A percentile compares a stretch with the other conserved stretches of the same genome.
These are phyloP conservation scores for Saccostrea cuccullata DNA, from an alignment of 1,140 invertebrate genomes.

Conservation along the genomic window DNA sequence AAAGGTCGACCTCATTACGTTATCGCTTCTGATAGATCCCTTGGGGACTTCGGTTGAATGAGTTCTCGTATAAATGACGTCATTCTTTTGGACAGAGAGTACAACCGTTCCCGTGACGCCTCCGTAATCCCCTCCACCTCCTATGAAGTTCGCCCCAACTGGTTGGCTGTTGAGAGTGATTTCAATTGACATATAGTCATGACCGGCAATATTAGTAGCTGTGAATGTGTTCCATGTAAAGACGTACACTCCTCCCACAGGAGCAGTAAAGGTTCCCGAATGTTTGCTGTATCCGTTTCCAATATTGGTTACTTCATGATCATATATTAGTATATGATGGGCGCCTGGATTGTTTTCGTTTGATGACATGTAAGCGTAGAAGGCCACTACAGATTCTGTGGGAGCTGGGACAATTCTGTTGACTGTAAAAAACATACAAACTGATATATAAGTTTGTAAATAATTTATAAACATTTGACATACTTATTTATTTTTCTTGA, in stretches of 20 bases:
- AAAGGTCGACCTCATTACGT: not conserved
- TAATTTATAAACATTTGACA: no score
- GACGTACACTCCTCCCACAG: conserved; percentile 40
- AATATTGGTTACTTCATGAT: conserved; percentile 40
- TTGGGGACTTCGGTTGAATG: not conserved
- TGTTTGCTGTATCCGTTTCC: conserved; percentile 44
- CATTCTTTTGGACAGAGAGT: not conserved
- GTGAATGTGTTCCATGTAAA: conserved; percentile 44
- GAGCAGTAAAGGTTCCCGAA: conserved; percentile 46
- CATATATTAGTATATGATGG: conserved; percentile 43
- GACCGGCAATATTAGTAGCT: not conserved
- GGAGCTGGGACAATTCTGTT: not conserved
- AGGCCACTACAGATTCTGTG: not conserved
- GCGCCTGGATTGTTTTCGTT: not conserved
- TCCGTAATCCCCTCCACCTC: not conserved
- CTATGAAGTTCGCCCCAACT: not conserved
- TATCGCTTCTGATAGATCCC: not conserved
- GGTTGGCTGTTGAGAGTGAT: not conserved
- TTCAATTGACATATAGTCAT: conserved; percentile 5
- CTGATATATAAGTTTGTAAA: no score
- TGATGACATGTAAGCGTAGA: conserved; percentile 37
- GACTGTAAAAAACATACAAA: no score
- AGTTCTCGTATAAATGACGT: not conserved
- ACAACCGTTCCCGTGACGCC: not conserved
- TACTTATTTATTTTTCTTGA: no score